A percentile compares a stretch with the other conserved stretches of the same genome.
Evolutionary conservation across 2,888 invertebrate species (phyloP).

Genomic region (Subacronicta megacephala): DNA sequence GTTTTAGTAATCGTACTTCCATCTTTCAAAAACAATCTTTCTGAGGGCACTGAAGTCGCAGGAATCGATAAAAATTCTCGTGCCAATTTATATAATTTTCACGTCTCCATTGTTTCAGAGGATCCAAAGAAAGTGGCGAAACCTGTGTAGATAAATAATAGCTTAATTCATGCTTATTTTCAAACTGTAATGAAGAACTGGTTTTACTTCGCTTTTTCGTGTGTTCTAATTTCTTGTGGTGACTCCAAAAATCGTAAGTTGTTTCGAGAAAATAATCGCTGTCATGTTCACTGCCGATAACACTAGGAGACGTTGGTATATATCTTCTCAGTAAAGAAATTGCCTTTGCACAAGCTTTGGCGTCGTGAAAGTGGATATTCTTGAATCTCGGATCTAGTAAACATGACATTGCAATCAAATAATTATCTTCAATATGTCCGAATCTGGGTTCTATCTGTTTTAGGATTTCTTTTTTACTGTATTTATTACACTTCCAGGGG

Average conservation of each 20-base stretch:
- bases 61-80: neutral
- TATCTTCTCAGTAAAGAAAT: slow-evolving; percentile 42
- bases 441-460: no score
- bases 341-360: slow-evolving; percentile 42
- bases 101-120: neutral
- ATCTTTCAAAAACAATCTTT: neutral
- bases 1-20: neutral
- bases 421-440: no score
- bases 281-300: slow-evolving; percentile 14
- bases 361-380: slow-evolving; percentile 40
- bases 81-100: neutral
- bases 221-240: no score
- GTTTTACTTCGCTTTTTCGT: no score
- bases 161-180: no score
- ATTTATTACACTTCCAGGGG: no score
- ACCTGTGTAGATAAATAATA: no score
- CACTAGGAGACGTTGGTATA: slow-evolving; percentile 28
- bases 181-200: no score
- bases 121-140: neutral
- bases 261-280: slow-evolving; percentile 22
- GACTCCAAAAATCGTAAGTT: slow-evolving; percentile 7
- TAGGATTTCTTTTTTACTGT: no score
- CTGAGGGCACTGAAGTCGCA: neutral
- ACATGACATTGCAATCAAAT: no score
- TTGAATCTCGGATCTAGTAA: slow-evolving; percentile 18